Evolutionary conservation across 2,797 vertebrate genomes (phyloP).

Genomic region (Podargus strigoides): DNA sequence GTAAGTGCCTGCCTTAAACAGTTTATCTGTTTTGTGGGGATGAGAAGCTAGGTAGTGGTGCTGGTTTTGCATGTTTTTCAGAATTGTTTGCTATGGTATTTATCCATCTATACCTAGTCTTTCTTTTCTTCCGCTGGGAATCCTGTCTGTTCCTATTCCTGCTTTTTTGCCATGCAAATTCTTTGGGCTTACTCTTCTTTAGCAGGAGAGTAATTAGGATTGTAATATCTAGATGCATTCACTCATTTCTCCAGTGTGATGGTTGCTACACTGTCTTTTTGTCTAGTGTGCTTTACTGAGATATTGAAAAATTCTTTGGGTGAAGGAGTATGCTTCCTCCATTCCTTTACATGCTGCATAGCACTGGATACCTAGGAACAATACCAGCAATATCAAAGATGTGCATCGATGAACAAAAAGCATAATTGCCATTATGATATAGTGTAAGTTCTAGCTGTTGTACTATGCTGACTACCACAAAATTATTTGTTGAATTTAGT

Average conservation of each 20-base stretch:
- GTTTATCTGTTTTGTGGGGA: background rate
- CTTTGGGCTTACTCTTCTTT: background rate
- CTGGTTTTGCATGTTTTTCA: background rate
- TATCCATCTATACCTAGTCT: background rate
- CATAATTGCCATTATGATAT: background rate
- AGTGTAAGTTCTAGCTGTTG: background rate
- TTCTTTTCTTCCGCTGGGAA: background rate
- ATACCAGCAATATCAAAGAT: background rate
- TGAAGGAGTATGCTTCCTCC: background rate
- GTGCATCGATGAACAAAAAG: background rate
- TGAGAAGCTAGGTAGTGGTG: background rate
- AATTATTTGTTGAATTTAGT: background rate
- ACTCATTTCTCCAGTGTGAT: background rate
- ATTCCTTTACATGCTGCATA: background rate
- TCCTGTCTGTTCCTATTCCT: background rate
- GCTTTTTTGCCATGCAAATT: background rate
- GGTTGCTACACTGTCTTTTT: background rate
- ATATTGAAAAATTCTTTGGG: background rate
- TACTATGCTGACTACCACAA: background rate
- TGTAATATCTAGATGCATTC: background rate
- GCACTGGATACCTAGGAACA: background rate
- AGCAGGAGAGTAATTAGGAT: accelerated
- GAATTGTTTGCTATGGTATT: background rate
- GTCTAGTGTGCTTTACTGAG: background rate
- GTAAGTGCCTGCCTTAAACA: background rate